Evolutionary conservation across 2,113 vertebrate genomes (phyloP).

Genomic region (Recurvirostra avosetta): DNA sequence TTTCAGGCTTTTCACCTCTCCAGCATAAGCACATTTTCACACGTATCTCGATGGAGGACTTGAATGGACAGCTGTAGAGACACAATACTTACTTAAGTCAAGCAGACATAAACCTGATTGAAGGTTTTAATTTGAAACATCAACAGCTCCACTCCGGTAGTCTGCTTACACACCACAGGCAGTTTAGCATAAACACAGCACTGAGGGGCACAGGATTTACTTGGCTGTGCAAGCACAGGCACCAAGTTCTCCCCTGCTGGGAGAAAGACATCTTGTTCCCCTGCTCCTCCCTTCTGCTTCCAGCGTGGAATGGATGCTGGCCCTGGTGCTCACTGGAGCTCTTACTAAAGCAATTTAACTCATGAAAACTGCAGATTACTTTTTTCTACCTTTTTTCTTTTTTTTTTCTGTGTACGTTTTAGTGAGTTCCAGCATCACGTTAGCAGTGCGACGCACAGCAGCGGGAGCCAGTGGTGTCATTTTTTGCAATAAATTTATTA

Average conservation of each 20-base stretch:
- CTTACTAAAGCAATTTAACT: background rate
- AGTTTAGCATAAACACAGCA: background rate
- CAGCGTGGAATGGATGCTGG: background rate
- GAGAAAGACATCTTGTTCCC: background rate
- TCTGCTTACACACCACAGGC: background rate
- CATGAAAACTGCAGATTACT: background rate
- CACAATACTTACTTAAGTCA: background rate
- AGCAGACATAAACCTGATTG: background rate
- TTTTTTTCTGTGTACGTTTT: background rate
- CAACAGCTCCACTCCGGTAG: background rate
- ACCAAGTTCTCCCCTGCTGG: background rate
- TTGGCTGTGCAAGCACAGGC: background rate
- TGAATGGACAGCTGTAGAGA: background rate
- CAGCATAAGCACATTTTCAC: background rate
- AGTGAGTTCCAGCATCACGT: background rate
- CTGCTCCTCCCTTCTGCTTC: background rate
- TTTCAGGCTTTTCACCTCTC: background rate
- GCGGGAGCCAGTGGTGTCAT: background rate
- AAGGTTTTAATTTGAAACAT: background rate
- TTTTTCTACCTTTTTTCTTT: background rate
- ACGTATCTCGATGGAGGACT: background rate
- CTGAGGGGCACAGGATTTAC: background rate
- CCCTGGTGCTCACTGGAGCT: background rate
- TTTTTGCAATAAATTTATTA: background rate
- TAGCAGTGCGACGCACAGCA: background rate